Evolutionary conservation across 2,113 vertebrate species (phyloP), one percentile per base, ranked within the genome.

Genomic region (Nothobranchius kuhntae): DNA sequence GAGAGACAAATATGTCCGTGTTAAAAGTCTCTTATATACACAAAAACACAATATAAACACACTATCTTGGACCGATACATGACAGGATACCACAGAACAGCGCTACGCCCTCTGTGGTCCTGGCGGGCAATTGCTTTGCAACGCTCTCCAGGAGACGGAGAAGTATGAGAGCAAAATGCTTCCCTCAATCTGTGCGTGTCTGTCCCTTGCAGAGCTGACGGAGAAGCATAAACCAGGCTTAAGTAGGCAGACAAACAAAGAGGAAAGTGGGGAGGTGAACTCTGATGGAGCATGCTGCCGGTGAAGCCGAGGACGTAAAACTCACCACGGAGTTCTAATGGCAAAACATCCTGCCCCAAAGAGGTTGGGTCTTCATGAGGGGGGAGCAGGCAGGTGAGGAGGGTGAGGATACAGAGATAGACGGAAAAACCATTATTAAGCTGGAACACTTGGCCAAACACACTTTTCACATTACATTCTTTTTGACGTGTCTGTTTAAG

Each of bases 321-420:
- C 97, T 99, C 96, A 99, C 97, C 97, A 99, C 88, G 97, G 97
- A 96, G 97, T 96, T 98, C 96, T 98, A 93, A 98, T 96, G 95
- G 97, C 96, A 98, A 99, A 98, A 96, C 97, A 99, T 94, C 97
- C 97, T 93, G 95, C 96, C 95, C 97, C 97, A 96, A 99, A 98
- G 94, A 99, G 96, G 95, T 98, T 98, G 93, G 96, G 96, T 96
- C 97, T 99, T 97, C 95, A 92, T 83, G 85, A 87, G 88, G 86
- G 81, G 90, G 90, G 35, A 3, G 35, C 24, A 45, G 47, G 61
- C 13, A 15, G 26, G 55, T 12, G 51, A n/a, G 9, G 48, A 63
- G 59, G 45, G 54, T n/a, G 45, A 46, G 70, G 71, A 92, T 89
- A 96, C 94, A 98, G 91, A 96, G 92, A 97, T 96, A 97, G 94